Base-by-base conservation (phyloP, 2,113 vertebrate species). In the Indicator maculatus region DNA sequence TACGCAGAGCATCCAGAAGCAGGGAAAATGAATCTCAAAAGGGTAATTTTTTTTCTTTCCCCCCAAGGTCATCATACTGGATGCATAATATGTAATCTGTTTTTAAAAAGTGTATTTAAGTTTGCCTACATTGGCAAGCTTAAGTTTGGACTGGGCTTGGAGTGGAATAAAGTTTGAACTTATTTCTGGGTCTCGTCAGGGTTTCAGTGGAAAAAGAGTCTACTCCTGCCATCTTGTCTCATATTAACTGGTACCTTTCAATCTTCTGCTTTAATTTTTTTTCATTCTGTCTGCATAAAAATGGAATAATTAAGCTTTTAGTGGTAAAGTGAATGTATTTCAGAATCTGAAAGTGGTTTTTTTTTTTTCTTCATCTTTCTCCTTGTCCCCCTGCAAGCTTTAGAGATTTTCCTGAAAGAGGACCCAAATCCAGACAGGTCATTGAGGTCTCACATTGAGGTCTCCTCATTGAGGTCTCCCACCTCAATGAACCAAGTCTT, bases 1-100 rank as follows among this genome's bases (percentile, higher is more conserved):
- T 90, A 97, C 30, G 97, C 97, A 8, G 97, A 98, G 56, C 93
- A 90, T 93, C 95, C 80, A 86, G 93, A 96, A 80, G 95, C n/a
- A 96, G 93, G 93, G 86, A 97, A 73, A 83, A 85, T 12, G 14
- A 93, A 58, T 66, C 78, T 75, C 73, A 95, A 73, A 95, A 93
- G 11, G 96, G 91, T 90, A 90, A 81, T 86, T 64, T 88, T 72
- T 30, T 52, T 90, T 87, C 36, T 88, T 89, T 83, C 18, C 8
- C 12, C 16, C 0, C 6, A 60, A 59, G 83, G 26, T 18, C 28
- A 58, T 88, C 18, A 17, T n/a, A 71, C 18, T 78, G 39, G 21
- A 56, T 86, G 21, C 13, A 59, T 56, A 75, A 52, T 8, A 78
- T 36, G 23, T 27, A 61, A 55, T 41, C 28, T 92, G 39, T 56